Conservation (phyloP, 2,888 invertebrate species). For the Mechanitis messenoides region DNA sequence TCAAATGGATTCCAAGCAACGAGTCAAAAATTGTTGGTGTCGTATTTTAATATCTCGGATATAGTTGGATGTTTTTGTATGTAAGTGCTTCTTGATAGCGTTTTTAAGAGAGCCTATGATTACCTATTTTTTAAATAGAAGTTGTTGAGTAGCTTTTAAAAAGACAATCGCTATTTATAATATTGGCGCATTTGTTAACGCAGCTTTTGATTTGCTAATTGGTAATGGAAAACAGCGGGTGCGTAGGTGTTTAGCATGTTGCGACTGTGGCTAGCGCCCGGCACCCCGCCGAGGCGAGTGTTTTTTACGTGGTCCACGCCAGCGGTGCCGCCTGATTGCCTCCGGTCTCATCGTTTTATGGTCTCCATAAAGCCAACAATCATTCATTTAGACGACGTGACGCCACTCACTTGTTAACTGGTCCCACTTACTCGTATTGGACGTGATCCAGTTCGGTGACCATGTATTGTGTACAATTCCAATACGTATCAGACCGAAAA, state of each 20-base stretch:
- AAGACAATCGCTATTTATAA: conserved; percentile 24
- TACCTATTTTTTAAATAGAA: background rate
- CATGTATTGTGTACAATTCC: conserved; percentile 25
- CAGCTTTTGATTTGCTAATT: conserved; percentile 67
- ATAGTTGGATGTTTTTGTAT: conserved; percentile 8
- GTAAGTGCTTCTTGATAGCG: background rate
- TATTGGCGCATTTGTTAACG: conserved; percentile 48
- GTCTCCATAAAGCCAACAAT: conserved; percentile 75
- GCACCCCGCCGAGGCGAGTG: conserved; percentile 63
- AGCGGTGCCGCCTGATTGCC: conserved; percentile 75
- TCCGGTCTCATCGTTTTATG: conserved; percentile 75
- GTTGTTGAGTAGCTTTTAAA: background rate
- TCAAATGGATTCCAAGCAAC: conserved; percentile 74
- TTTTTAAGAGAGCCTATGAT: no score
- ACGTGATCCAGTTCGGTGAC: conserved; percentile 44
- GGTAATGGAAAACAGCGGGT: conserved; percentile 64
- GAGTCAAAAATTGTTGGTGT: conserved; percentile 50
- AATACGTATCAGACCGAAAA: conserved; percentile 27
- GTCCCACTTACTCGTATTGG: conserved; percentile 49
- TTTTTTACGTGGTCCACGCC: conserved; percentile 69
- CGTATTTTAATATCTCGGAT: conserved; percentile 23
- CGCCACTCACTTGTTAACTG: conserved; percentile 74
- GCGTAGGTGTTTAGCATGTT: conserved; percentile 65
- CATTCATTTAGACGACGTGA: conserved; percentile 76
- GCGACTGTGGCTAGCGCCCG: conserved; percentile 59